phyloP scores from a whole-genome alignment of 2,888 invertebrate genomes.

The Acronicta leporina region DNA sequence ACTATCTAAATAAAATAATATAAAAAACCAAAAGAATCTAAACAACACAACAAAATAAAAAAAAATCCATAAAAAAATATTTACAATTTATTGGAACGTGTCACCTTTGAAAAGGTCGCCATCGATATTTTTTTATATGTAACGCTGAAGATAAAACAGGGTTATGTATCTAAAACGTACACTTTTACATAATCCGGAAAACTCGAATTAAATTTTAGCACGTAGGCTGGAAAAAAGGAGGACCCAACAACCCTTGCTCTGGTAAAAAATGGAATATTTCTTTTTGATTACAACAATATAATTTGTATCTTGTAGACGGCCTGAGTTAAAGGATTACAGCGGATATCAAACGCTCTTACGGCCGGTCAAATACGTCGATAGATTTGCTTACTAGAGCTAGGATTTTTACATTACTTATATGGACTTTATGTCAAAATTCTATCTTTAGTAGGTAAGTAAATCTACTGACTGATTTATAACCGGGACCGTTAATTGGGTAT shows the following conservation, averaged over 20 bases:
- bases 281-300: slow-evolving; percentile 89
- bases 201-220: slow-evolving; percentile 87
- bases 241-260: slow-evolving; percentile 78
- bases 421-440: too few species aligned
- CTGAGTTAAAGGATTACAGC: slow-evolving; percentile 50
- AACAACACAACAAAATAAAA: neutral
- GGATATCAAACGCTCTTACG: slow-evolving; percentile 4
- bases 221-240: slow-evolving; percentile 79
- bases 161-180: slow-evolving; percentile 64
- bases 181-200: slow-evolving; percentile 85
- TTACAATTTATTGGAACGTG: slow-evolving; percentile 23
- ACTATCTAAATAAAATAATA: too few species aligned
- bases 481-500: too few species aligned
- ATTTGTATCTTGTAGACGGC: slow-evolving; percentile 76
- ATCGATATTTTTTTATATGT: slow-evolving; percentile 38
- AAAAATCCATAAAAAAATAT: slow-evolving; percentile 7
- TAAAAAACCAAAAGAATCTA: neutral
- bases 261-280: slow-evolving; percentile 86
- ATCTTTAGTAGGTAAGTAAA: too few species aligned
- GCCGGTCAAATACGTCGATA: too few species aligned
- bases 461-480: too few species aligned
- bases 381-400: too few species aligned
- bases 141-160: slow-evolving; percentile 59
- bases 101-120: slow-evolving; percentile 27
- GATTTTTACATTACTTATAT: too few species aligned